A percentile compares a stretch with the other conserved stretches of the same genome.
phyloP scores from a whole-genome alignment of 1,140 invertebrate species.

The Drosophila pruinosa region DNA sequence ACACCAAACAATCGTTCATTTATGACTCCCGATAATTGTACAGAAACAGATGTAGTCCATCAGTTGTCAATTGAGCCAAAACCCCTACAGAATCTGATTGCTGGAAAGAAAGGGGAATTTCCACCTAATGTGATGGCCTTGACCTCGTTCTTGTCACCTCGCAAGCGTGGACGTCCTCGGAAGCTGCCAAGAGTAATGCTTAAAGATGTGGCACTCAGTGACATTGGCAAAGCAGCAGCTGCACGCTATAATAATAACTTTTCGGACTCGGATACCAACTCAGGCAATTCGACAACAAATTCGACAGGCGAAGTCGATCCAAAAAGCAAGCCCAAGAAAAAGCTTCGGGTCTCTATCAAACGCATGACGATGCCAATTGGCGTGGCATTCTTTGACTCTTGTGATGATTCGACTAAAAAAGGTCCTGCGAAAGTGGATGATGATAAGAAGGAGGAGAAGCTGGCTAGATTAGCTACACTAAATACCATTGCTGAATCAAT shows the following conservation, averaged over 20 bases:
- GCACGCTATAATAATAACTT: neutral
- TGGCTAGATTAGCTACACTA: too few relatives aligned
- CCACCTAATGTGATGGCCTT: too few relatives aligned
- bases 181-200: conserved; percentile 5
- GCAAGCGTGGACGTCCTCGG: conserved; percentile 38
- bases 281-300: conserved; percentile 3
- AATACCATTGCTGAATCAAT: neutral
- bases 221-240: neutral
- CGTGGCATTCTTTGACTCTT: conserved; percentile 31
- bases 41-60: too few relatives aligned
- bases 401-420: conserved; percentile 4
- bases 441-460: neutral
- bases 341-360: conserved; percentile 55
- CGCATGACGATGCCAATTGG: conserved; percentile 36
- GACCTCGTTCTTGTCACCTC: too few relatives aligned
- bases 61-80: too few relatives aligned
- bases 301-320: neutral
- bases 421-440: neutral
- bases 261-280: conserved; percentile 56
- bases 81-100: too few relatives aligned
- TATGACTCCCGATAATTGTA: too few relatives aligned
- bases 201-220: neutral
- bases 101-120: too few relatives aligned
- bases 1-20: too few relatives aligned
- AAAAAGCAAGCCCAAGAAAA: conserved; percentile 29